Evolutionary conservation across 1,140 invertebrate genomes (phyloP), one percentile per base, ranked within the genome.

Genomic region (Scaptomyza hsui): DNA sequence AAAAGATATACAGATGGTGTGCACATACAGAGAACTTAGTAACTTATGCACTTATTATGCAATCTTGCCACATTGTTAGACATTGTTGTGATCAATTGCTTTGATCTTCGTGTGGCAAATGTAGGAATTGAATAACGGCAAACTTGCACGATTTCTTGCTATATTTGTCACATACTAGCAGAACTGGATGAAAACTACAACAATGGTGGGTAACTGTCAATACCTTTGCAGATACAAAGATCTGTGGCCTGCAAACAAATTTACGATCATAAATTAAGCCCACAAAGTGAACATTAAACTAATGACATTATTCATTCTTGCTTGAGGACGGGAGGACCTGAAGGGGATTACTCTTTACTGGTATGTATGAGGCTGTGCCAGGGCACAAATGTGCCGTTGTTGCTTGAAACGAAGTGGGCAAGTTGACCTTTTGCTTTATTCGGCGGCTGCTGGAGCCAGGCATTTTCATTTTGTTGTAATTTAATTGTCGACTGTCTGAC

Each of bases 391-490:
- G 67, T 72, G 72, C 44, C 61, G 64, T 64, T 44, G 32, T 47
- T 29, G 26, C 26, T 29, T 29, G 26, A 37, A 32, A 55, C 63
- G 44, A 53, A 57, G 41, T 41, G 64, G 53, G 59, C 60, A 56
- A 24, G 39, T 75, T 88, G 82, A 88, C 82, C 82, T 88, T 88
- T 88, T 47, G 77, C 63, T 86, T 70, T 80, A 78, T 80, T 63
- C 53, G 70, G 65, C 67, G 67, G 59, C 51, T 74, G 62, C 48
- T 65, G 39, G 35, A 73, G 56, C 39, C 60, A 63, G 73, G 57
- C 64, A 74, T 63, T 88, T 52, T 29, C 7, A 42, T 26, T 59
- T 83, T 86, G 37, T 45, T 65, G 61, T 65, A 88, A 88, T 88
- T 88, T 79, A 88, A 88, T 88, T 88, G 82, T 68, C 53, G 82